A percentile compares a stretch with the other conserved stretches of the same genome.
Evolutionary conservation across 2,888 invertebrate genomes (phyloP).

Genomic region (Sturmia bella): DNA sequence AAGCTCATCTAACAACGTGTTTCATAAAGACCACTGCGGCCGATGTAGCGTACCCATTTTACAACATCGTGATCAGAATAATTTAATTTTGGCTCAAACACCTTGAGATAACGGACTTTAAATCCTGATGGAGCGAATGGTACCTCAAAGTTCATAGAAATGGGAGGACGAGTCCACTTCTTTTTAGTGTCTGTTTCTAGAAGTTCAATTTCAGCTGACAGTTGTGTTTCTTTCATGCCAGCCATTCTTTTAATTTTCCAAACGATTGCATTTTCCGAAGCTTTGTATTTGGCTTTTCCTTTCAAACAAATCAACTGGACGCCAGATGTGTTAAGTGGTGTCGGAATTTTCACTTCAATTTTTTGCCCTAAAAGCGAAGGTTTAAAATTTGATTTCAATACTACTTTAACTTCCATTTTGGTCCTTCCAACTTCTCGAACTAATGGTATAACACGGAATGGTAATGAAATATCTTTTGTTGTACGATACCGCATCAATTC

Average conservation of each 20-base stretch:
- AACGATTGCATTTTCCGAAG: constrained; percentile 99
- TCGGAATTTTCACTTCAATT: constrained; percentile 99
- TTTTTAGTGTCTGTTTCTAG: constrained; percentile 99
- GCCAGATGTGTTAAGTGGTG: constrained; percentile 98
- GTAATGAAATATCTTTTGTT: constrained; percentile 99
- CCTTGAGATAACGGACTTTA: constrained; percentile 99
- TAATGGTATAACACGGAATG: constrained; percentile 99
- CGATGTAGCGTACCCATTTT: constrained; percentile 99
- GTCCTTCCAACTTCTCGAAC: constrained; percentile 99
- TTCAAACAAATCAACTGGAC: constrained; percentile 99
- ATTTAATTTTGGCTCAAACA: constrained; percentile 99
- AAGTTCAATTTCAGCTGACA: constrained; percentile 99
- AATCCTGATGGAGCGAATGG: constrained; percentile 99
- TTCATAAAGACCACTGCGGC: constrained; percentile 99
- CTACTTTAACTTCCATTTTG: constrained; percentile 99
- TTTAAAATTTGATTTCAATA: constrained; percentile 99
- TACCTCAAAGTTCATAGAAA: constrained; percentile 99
- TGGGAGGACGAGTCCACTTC: constrained; percentile 99
- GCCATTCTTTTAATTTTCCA: constrained; percentile 98
- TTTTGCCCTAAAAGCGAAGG: constrained; percentile 98
- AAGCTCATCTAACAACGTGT: constrained; percentile 91
- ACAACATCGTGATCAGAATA: constrained; percentile 99
- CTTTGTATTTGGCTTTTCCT: constrained; percentile 99
- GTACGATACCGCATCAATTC: constrained; percentile 99
- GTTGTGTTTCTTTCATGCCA: constrained; percentile 99